These are phyloP conservation scores for Triplophysa bombifrons DNA, from an alignment of 2,797 vertebrate species.

Conservation along the genomic window DNA sequence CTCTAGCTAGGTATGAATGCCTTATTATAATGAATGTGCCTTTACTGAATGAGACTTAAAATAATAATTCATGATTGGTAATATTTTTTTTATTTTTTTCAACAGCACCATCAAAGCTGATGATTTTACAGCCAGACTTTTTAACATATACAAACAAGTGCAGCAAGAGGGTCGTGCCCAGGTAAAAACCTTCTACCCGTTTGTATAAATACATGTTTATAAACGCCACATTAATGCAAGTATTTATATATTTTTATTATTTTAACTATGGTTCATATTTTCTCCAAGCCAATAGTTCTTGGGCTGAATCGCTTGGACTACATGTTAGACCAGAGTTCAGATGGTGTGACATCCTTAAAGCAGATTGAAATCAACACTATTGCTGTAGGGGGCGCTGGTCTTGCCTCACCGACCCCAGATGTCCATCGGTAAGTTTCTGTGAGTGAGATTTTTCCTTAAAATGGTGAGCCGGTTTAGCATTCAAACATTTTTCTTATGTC, in stretches of 20 bases:
- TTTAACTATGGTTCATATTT: conserved; percentile 2
- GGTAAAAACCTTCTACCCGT: conserved; percentile 67
- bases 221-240: too few relatives aligned
- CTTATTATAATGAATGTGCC: background rate
- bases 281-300: conserved; percentile 81
- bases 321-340: conserved; percentile 85
- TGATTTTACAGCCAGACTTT: conserved; percentile 86
- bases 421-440: conserved; percentile 82
- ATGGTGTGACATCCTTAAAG: conserved; percentile 77
- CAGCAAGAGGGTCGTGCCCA: conserved; percentile 83
- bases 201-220: too few relatives aligned
- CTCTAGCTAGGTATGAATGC: conserved; percentile 82
- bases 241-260: too few relatives aligned
- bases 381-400: conserved; percentile 88
- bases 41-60: background rate
- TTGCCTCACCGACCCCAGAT: conserved; percentile 78
- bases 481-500: background rate
- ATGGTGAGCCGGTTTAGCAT: background rate
- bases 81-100: background rate
- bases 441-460: background rate
- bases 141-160: conserved; percentile 85
- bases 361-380: conserved; percentile 98
- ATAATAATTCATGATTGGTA: too few relatives aligned
- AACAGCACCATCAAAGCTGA: conserved; percentile 89
- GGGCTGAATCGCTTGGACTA: conserved; percentile 96